A percentile compares a stretch with the other conserved stretches of the same genome.
phyloP scores from a whole-genome alignment of 2,888 invertebrate species.

The Zaprionus bogoriensis region DNA sequence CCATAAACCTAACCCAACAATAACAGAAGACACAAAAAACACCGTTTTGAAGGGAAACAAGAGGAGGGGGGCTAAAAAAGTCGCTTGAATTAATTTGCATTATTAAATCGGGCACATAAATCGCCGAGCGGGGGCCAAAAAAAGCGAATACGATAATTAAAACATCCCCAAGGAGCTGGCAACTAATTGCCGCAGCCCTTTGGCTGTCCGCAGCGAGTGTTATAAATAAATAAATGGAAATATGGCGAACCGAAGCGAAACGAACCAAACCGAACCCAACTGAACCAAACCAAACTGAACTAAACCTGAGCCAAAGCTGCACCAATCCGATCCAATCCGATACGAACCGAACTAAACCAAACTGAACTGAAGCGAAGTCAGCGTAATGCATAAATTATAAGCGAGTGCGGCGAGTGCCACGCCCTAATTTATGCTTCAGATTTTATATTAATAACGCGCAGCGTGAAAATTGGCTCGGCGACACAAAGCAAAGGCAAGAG shows the following conservation, averaged over 20 bases:
- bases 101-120: constrained; percentile 64
- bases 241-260: constrained; percentile 32
- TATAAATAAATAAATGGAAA: constrained; percentile 63
- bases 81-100: constrained; percentile 65
- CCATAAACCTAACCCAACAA: constrained; percentile 34
- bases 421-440: constrained; percentile 70
- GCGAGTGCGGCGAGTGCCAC: constrained; percentile 45
- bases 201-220: constrained; percentile 50
- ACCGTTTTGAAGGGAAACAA: not conserved
- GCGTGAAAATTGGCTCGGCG: constrained; percentile 51
- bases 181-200: constrained; percentile 67
- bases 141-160: constrained; percentile 42
- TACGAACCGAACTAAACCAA: constrained; percentile 11
- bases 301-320: not conserved
- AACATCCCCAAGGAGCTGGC: constrained; percentile 56
- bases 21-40: constrained; percentile 22
- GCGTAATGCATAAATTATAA: constrained; percentile 66
- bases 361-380: constrained; percentile 51
- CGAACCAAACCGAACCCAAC: constrained; percentile 38
- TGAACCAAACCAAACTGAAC: constrained; percentile 30
- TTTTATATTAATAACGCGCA: constrained; percentile 62
- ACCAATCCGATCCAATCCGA: constrained; percentile 1
- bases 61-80: no score
- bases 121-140: constrained; percentile 31
- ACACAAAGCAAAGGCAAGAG: constrained; percentile 5